Base-by-base conservation (phyloP, 2,797 vertebrate genomes). In the Sebastes kiyomatsui region DNA sequence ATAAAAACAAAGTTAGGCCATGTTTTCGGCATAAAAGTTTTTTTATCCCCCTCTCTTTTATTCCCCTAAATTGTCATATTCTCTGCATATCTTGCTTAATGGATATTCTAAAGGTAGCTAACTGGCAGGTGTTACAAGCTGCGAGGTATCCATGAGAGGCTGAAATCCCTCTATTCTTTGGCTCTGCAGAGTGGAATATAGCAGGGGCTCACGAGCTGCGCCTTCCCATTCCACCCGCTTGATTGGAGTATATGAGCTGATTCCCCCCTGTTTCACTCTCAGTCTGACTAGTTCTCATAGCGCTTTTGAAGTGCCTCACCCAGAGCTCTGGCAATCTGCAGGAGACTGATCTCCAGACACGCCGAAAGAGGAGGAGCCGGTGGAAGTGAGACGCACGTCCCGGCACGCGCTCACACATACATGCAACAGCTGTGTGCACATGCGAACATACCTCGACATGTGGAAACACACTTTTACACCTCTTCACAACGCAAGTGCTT, bases 291-390 rank as follows among this genome's bases (percentile, higher is more conserved):
- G 73, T 86, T 90, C 90, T 85, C 72, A 46, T 20, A n/a, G 72
- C 5, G 22, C 92, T 91, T 42, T 93, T 94, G 89, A 94, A 92
- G 92, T 88, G 55, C 65, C 76, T 91, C 83, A 82, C 87, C 87
- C 80, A 77, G 80, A 87, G 85, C 83, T 84, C 72, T 72, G 85
- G 82, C 82, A 83, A 76, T 82, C 90, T 83, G 74, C 83, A 82
- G 88, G 85, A 94, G 88, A 87, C 82, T 22, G 64, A 83, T 88
- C 90, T 90, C 67, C 78, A 81, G 84, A 80, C 82, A 60, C 59
- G 84, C 80, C 42, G 72, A 75, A 90, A 79, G 79, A 62, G 83
- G 61, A 66, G 67, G 72, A 66, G 74, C 28, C 2, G 16, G 67
- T 14, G 16, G 10, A 58, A 55, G 52, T 6, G 38, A 65, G 46